Evolutionary conservation across 2,888 invertebrate genomes (phyloP).

Genomic region (Penaeus monodon): DNA sequence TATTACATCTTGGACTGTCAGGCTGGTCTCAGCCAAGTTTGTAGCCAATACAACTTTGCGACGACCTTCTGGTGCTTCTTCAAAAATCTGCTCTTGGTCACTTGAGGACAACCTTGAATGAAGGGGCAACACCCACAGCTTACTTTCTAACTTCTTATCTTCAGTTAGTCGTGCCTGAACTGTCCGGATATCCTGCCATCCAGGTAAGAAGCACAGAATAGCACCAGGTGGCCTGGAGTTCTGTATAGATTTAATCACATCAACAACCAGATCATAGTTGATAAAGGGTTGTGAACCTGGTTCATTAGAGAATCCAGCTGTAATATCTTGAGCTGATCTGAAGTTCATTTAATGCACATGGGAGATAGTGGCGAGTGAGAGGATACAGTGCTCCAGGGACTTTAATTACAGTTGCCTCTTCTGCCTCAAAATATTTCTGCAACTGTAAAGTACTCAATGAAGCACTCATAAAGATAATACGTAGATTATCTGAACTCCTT

Average conservation of each 20-base stretch:
- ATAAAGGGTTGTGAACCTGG: conserved; percentile 78
- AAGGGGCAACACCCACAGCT: conserved; percentile 70
- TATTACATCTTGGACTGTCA: conserved; percentile 81
- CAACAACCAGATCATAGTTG: conserved; percentile 71
- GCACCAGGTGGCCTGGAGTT: conserved; percentile 76
- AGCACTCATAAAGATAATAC: conserved; percentile 81
- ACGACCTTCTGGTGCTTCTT: conserved; percentile 71
- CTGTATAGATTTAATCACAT: conserved; percentile 76
- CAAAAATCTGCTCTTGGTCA: conserved; percentile 76
- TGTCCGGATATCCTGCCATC: conserved; percentile 79
- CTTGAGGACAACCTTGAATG: conserved; percentile 76
- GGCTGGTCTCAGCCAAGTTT: conserved; percentile 80
- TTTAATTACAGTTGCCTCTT: conserved; percentile 68
- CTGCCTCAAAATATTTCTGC: conserved; percentile 73
- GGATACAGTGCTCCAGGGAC: conserved; percentile 48
- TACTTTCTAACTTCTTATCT: not conserved
- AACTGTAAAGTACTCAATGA: conserved; percentile 78
- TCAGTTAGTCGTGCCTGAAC: conserved; percentile 42
- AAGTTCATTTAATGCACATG: conserved; percentile 65
- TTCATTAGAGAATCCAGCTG: conserved; percentile 26
- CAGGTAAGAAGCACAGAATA: conserved; percentile 82
- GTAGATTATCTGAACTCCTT: conserved; percentile 73
- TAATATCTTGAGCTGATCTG: conserved; percentile 7
- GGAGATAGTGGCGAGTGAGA: conserved; percentile 41
- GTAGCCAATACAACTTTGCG: conserved; percentile 81